A percentile compares a stretch with the other conserved stretches of the same genome.
These are phyloP conservation scores for Sinelater perroti DNA, from an alignment of 2,888 invertebrate species.

Conservation along the genomic window DNA sequence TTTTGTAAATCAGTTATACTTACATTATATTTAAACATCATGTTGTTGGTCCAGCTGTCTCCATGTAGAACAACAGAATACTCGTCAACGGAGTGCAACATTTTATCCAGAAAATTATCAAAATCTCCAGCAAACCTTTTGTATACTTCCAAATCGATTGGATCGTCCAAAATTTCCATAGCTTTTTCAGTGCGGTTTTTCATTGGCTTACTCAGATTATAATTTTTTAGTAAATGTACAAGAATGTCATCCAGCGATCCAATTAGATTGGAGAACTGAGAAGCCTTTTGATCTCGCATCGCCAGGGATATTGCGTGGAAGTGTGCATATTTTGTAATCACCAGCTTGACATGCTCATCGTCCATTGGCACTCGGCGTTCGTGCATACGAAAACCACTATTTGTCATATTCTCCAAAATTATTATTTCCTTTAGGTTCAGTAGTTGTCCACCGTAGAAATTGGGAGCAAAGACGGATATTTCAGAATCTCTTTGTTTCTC, in stretches of 20 bases:
- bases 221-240: not conserved
- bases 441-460: not conserved
- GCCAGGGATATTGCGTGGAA: constrained; percentile 29
- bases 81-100: constrained; percentile 8
- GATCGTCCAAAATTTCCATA: constrained; percentile 1
- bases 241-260: not conserved
- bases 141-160: not conserved
- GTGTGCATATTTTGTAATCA: constrained; percentile 15
- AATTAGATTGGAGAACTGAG: not conserved
- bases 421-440: constrained; percentile 37
- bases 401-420: constrained; percentile 49
- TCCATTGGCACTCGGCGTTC: constrained; percentile 31
- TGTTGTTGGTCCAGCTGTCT: constrained; percentile 51
- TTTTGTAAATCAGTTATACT: no score
- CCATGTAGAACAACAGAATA: constrained; percentile 45
- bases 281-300: constrained; percentile 18
- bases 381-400: constrained; percentile 45
- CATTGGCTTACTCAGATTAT: not conserved
- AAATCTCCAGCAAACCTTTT: constrained; percentile 11
- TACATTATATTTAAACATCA: constrained; percentile 45
- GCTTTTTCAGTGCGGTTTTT: not conserved
- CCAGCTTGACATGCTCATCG: constrained; percentile 3
- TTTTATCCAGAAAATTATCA: not conserved
- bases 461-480: not conserved
- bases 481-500: constrained; percentile 1